Evolutionary conservation across 2,888 invertebrate genomes (phyloP).

Genomic region (Helleia helle): DNA sequence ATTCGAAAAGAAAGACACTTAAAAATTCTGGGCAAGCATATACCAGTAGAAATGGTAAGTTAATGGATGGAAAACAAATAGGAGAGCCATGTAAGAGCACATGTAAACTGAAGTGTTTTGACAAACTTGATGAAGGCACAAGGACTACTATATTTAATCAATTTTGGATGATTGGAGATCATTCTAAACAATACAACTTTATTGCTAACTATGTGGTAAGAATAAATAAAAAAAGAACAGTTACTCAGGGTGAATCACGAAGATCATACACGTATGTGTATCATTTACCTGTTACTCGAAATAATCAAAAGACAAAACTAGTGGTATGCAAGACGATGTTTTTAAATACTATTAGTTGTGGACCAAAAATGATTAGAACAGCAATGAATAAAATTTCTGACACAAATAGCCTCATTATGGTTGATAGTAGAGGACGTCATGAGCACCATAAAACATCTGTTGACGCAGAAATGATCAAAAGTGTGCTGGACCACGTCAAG

Average conservation of each 20-base stretch:
- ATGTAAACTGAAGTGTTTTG: not conserved
- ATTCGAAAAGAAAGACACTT: not conserved
- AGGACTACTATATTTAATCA: not conserved
- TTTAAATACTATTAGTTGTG: constrained; percentile 6
- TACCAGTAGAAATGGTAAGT: not conserved
- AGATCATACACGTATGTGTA: not conserved
- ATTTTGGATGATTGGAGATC: not conserved
- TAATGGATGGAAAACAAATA: not conserved
- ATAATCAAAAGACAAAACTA: not conserved
- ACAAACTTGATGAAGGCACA: not conserved
- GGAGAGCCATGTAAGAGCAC: not conserved
- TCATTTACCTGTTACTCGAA: not conserved
- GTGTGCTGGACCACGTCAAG: constrained; percentile 8
- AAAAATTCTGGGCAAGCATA: not conserved
- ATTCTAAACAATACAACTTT: not conserved
- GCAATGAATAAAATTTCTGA: not conserved
- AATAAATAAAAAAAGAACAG: not conserved
- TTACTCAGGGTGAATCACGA: not conserved
- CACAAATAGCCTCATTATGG: constrained; percentile 9
- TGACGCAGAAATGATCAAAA: constrained; percentile 12
- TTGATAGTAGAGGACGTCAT: constrained; percentile 13
- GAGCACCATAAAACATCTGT: constrained; percentile 10
- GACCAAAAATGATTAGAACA: constrained; percentile 15
- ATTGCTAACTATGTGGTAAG: not conserved
- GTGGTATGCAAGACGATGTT: constrained; percentile 1